These are phyloP conservation scores for Protonemura montana DNA, from an alignment of 2,888 invertebrate species.

Conservation along the genomic window DNA sequence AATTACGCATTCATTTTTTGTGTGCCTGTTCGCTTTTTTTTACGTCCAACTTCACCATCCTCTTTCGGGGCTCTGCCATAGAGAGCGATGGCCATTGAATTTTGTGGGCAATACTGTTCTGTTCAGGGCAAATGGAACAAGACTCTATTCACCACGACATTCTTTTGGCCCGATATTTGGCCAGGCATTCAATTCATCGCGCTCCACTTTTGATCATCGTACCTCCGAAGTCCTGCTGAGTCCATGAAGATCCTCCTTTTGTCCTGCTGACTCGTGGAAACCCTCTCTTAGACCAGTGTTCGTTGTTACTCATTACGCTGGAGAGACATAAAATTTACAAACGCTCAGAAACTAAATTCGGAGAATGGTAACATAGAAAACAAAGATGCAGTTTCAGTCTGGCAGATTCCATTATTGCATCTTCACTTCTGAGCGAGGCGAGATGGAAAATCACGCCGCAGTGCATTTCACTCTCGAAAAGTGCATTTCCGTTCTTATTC, in stretches of 20 bases:
- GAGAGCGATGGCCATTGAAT: background rate
- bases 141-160: background rate
- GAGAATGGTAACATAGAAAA: background rate
- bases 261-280: background rate
- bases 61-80: background rate
- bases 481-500: constrained; percentile 4
- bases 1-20: background rate
- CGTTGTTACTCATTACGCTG: background rate
- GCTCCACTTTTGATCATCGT: background rate
- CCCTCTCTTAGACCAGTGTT: background rate
- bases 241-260: background rate
- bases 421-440: background rate
- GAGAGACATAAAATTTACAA: background rate
- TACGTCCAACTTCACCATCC: background rate
- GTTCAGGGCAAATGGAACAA: background rate
- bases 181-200: background rate
- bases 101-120: background rate
- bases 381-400: background rate
- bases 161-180: background rate
- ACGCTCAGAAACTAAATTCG: background rate
- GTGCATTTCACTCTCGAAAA: background rate
- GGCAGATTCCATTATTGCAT: background rate
- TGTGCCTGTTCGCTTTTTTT: background rate
- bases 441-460: background rate
- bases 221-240: background rate